Percentiles rank a stretch among this genome's conserved stretches.
Evolutionary conservation across 2,797 vertebrate genomes (phyloP).

Genomic region (Typhlichthys eigenmanni): DNA sequence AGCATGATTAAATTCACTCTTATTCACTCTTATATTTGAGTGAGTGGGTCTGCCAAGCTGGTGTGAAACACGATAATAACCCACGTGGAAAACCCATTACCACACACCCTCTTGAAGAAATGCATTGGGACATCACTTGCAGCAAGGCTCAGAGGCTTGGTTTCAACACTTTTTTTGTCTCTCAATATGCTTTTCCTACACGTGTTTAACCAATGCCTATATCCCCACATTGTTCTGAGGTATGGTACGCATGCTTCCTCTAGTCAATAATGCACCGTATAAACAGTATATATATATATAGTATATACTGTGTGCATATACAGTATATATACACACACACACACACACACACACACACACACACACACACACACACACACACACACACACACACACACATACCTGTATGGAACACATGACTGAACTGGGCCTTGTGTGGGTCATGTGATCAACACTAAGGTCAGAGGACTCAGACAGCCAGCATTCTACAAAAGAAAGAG

Average conservation of each 20-base stretch:
- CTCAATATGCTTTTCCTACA: neutral
- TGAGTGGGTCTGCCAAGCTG: no score
- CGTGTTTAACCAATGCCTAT: neutral
- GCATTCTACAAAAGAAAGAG: constrained; percentile 54
- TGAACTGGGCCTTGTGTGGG: constrained; percentile 34
- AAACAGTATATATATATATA: no score
- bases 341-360: neutral
- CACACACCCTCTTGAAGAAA: neutral
- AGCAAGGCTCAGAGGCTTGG: neutral
- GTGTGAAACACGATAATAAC: neutral
- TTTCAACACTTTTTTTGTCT: neutral
- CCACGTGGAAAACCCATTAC: neutral
- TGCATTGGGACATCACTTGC: neutral
- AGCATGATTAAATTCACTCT: no score
- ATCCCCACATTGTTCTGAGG: no score
- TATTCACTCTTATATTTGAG: no score
- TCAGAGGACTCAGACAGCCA: constrained; percentile 66
- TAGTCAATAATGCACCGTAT: neutral
- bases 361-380: neutral
- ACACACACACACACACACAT: neutral
- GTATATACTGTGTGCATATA: no score
- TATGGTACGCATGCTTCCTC: no score
- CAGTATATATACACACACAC: neutral
- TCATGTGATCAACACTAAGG: constrained; percentile 49
- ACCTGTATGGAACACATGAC: constrained; percentile 81